Base-by-base conservation (phyloP, 2,113 vertebrate genomes). In the Solea solea region DNA sequence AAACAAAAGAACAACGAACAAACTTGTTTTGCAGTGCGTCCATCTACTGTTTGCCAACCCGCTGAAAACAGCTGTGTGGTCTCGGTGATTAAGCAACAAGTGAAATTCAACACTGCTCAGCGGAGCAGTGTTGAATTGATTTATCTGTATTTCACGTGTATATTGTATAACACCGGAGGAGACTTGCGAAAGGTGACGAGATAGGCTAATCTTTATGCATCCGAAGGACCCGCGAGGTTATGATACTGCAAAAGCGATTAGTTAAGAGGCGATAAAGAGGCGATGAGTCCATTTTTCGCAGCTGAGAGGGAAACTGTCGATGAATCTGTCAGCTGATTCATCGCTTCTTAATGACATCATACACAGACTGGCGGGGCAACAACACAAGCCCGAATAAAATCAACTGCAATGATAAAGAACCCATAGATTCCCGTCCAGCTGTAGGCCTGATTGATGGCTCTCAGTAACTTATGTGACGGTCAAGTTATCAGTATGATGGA, bases 401-500 rank as follows among this genome's bases (percentile, higher is more conserved):
- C 61, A 76, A 73, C 28, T n/a, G 10, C 11, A 41, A 44, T 78
- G 69, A 82, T 80, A 69, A 71, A 85, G 59, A 71, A 50, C 54
- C 62, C 50, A 76, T 78, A 39, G 74, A 80, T 73, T 77, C 54
- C 41, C 76, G 51, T 71, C 64, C 25, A 27, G n/a, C 34, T 39
- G 51, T 25, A 7, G 62, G 74, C 46, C 75, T 89, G 85, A 92
- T 58, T 49, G 78, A 91, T 90, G 82, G 78, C 76, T 80, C 80
- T 82, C 78, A 65, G 82, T 82, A 88, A 91, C 79, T 83, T 76
- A 81, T 72, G 85, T 76, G 88, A 87, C 48, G 54, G 54, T 42
- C 64, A 76, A 86, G 80, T 92, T 89, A 88, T 73, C 65, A 69
- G 65, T 52, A 3, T 90, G 88, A 93, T 86, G 83, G 87, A 92